Conservation (phyloP, 2,888 invertebrate genomes). For the Zeuzera pyrina region DNA sequence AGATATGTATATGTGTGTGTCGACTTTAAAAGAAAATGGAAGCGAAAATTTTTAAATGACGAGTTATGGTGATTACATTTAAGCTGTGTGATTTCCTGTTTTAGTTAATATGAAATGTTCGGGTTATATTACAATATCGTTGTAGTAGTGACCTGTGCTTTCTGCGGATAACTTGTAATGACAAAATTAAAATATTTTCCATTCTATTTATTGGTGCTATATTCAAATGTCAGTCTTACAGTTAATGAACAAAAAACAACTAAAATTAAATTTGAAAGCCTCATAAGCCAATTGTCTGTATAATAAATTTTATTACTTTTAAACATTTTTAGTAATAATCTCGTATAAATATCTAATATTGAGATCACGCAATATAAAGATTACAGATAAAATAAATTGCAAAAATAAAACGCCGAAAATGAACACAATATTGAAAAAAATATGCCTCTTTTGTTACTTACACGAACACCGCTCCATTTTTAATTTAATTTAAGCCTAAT, state of each 20-base stretch:
- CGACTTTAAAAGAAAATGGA: too few species aligned
- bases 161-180: slow-evolving; percentile 40
- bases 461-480: slow-evolving; percentile 60
- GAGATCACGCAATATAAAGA: slow-evolving; percentile 69
- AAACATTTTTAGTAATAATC: slow-evolving; percentile 64
- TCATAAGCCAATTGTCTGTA: slow-evolving; percentile 66
- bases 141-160: slow-evolving; percentile 12
- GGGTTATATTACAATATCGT: slow-evolving; percentile 21
- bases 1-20: slow-evolving; percentile 20
- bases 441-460: slow-evolving; percentile 70
- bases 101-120: slow-evolving; percentile 20
- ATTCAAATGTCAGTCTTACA: slow-evolving; percentile 59
- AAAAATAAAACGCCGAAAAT: slow-evolving; percentile 58
- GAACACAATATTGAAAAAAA: slow-evolving; percentile 68
- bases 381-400: slow-evolving; percentile 69
- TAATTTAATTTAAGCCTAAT: slow-evolving; percentile 71
- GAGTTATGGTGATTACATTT: slow-evolving; percentile 6
- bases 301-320: slow-evolving; percentile 60
- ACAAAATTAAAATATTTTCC: slow-evolving; percentile 29
- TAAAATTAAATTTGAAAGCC: slow-evolving; percentile 63
- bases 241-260: slow-evolving; percentile 49
- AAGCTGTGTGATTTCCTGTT: slow-evolving; percentile 16
- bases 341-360: slow-evolving; percentile 70
- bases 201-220: slow-evolving; percentile 56
- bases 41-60: too few species aligned